Evolutionary conservation across 1,140 invertebrate species (phyloP).

Genomic region (Metaphire vulgaris): DNA sequence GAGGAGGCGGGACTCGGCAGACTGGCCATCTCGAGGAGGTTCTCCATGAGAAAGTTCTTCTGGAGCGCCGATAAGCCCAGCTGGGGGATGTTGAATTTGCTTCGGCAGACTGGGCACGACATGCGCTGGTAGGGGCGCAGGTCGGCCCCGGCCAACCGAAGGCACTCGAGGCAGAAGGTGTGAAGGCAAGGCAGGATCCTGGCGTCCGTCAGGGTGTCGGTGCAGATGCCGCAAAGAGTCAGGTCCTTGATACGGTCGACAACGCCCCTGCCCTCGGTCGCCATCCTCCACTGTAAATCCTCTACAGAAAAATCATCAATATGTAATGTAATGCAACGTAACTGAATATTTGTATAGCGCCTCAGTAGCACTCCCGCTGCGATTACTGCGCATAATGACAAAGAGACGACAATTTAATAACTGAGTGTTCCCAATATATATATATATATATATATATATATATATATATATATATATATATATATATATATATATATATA

Average conservation of each 20-base stretch:
- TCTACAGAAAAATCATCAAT: too few species aligned
- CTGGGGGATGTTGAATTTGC: neutral
- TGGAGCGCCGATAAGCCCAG: neutral
- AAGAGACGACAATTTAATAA: too few species aligned
- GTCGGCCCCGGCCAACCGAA: neutral
- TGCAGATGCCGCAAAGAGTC: neutral
- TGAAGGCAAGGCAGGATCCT: neutral
- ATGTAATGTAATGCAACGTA: too few species aligned
- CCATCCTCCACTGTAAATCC: too few species aligned
- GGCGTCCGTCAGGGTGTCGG: neutral
- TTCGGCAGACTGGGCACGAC: neutral
- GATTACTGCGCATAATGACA: too few species aligned
- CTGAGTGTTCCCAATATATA: too few species aligned
- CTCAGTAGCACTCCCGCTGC: too few species aligned
- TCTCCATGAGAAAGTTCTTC: slow-evolving; percentile 1
- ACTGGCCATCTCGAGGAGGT: neutral
- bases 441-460: too few species aligned
- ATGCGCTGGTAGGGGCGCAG: neutral
- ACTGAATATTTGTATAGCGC: too few species aligned
- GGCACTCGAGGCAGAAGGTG: neutral
- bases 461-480: too few species aligned
- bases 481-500: too few species aligned
- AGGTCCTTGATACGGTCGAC: neutral
- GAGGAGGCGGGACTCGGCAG: neutral
- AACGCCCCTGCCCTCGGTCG: neutral